These are phyloP conservation scores for Kryphioiulus occultus DNA, from an alignment of 2,888 invertebrate species.

Conservation along the genomic window DNA sequence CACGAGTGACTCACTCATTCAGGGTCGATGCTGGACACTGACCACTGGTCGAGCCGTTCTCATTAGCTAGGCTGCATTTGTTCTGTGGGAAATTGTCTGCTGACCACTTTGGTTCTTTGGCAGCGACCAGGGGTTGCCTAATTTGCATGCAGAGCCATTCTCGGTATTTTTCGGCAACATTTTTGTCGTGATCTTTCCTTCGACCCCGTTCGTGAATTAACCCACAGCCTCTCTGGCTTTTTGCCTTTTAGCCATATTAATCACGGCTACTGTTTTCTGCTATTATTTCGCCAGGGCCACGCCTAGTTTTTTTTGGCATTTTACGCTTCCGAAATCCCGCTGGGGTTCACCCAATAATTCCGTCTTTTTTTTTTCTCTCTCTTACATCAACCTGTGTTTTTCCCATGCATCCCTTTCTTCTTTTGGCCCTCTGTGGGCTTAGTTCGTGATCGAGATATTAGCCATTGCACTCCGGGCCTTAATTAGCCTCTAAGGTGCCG, in stretches of 20 bases:
- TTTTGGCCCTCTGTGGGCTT: not conserved
- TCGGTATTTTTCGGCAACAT: constrained; percentile 7
- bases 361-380: not conserved
- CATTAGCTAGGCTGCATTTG: not conserved
- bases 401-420: not conserved
- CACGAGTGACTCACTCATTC: not conserved
- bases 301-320: not conserved
- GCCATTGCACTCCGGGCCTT: not conserved
- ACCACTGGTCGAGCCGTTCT: not conserved
- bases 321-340: constrained; percentile 21
- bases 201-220: constrained; percentile 4
- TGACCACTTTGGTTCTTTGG: too few relatives aligned
- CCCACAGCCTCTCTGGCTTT: not conserved
- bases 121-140: not conserved
- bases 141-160: constrained; percentile 16
- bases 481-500: not conserved
- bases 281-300: constrained; percentile 14
- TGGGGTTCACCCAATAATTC: constrained; percentile 15
- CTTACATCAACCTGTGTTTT: not conserved
- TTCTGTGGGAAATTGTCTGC: not conserved
- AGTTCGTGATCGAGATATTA: not conserved
- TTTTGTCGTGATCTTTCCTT: constrained; percentile 23
- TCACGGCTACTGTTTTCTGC: constrained; percentile 20
- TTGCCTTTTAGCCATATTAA: constrained; percentile 23
- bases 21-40: not conserved